Percentiles rank a stretch among this genome's conserved stretches.
phyloP scores from a whole-genome alignment of 2,888 invertebrate species.

The Drosophila incognita region DNA sequence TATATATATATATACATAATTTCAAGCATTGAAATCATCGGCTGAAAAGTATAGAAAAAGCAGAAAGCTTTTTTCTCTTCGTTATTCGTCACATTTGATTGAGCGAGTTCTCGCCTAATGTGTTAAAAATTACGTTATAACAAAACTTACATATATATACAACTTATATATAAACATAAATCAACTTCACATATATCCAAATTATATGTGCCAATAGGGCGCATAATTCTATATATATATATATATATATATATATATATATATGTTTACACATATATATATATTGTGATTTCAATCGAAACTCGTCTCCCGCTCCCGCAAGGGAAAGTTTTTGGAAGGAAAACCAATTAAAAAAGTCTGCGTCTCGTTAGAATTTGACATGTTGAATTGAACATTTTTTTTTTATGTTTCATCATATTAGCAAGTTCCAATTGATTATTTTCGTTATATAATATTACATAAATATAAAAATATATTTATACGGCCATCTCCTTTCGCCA shows the following conservation, averaged over 20 bases:
- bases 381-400: constrained; percentile 54
- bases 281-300: constrained; percentile 74
- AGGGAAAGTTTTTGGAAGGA: constrained; percentile 56
- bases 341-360: constrained; percentile 69
- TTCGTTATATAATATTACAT: constrained; percentile 62
- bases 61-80: constrained; percentile 23
- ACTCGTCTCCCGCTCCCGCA: constrained; percentile 61
- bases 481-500: constrained; percentile 61
- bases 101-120: constrained; percentile 32
- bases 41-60: constrained; percentile 37
- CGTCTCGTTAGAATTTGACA: constrained; percentile 70
- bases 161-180: constrained; percentile 42
- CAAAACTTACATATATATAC: constrained; percentile 34
- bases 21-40: constrained; percentile 27
- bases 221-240: constrained; percentile 31
- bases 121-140: constrained; percentile 48
- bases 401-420: constrained; percentile 28
- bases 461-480: constrained; percentile 57
- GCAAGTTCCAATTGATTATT: constrained; percentile 59
- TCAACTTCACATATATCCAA: constrained; percentile 4
- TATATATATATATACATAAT: constrained; percentile 11
- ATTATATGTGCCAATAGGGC: constrained; percentile 13
- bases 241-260: constrained; percentile 21
- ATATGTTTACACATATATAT: constrained; percentile 9
- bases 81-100: constrained; percentile 30